These are phyloP conservation scores for Pseudachorutes palmiensis DNA, from an alignment of 1,140 invertebrate species.

Conservation along the genomic window DNA sequence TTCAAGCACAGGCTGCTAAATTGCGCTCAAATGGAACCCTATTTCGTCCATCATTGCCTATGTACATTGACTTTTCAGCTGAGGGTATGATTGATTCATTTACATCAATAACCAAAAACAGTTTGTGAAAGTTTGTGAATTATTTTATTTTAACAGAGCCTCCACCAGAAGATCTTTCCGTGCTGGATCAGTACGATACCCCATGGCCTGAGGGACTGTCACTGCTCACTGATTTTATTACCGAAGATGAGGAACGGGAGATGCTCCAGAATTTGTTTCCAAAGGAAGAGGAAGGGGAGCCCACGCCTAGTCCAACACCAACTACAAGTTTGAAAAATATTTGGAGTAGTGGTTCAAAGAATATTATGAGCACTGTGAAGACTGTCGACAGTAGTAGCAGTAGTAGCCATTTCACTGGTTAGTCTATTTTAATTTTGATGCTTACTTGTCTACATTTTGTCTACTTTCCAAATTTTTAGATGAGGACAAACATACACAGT, in stretches of 20 bases:
- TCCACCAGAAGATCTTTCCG: conserved; percentile 16
- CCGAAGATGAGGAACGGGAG: conserved; percentile 57
- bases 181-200: conserved; percentile 4
- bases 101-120: background rate
- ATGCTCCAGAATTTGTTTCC: conserved; percentile 41
- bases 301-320: background rate
- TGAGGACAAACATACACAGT: conserved; percentile 39
- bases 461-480: background rate
- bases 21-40: background rate
- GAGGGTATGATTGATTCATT: background rate
- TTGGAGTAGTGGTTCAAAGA: background rate
- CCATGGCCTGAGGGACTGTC: conserved; percentile 60
- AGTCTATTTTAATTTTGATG: too few relatives aligned
- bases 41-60: conserved; percentile 46
- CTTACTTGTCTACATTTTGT: too few relatives aligned
- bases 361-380: background rate
- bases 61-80: conserved; percentile 4
- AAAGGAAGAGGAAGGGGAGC: background rate
- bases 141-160: conserved; percentile 27
- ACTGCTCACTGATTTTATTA: conserved; percentile 65
- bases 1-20: background rate
- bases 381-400: background rate
- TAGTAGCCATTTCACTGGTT: too few relatives aligned
- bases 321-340: background rate
- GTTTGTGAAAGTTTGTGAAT: background rate